A percentile compares a stretch with the other conserved stretches of the same genome.
Conservation (phyloP, 2,888 invertebrate genomes). For the Leucophenga montana region DNA sequence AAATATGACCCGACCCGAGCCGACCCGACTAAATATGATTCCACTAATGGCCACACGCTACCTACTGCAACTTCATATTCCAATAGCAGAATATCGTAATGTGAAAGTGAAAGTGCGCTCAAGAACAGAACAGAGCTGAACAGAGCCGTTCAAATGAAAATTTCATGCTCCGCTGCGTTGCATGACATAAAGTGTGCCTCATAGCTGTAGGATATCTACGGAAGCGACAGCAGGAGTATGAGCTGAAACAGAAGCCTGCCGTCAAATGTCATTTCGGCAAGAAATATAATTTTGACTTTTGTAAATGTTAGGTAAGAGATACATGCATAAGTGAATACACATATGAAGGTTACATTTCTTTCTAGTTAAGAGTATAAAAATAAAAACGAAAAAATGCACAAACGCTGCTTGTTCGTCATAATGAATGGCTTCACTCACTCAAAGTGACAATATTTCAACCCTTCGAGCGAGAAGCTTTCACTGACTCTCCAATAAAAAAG, state of each 20-base stretch:
- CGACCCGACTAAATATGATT: slow-evolving; percentile 58
- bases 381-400: slow-evolving; percentile 29
- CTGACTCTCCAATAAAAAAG: slow-evolving; percentile 28
- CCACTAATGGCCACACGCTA: slow-evolving; percentile 49
- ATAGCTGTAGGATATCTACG: slow-evolving; percentile 50
- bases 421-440: slow-evolving; percentile 64
- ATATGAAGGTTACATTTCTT: background rate
- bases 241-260: slow-evolving; percentile 17
- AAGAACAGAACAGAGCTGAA: slow-evolving; percentile 42
- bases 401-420: slow-evolving; percentile 45
- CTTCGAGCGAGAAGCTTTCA: slow-evolving; percentile 35
- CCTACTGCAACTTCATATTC: slow-evolving; percentile 42
- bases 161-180: slow-evolving; percentile 60
- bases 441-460: slow-evolving; percentile 61
- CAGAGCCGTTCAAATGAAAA: slow-evolving; percentile 43
- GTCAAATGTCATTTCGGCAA: background rate
- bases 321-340: slow-evolving; percentile 31
- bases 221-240: slow-evolving; percentile 26
- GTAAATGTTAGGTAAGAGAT: slow-evolving; percentile 27
- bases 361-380: background rate
- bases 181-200: slow-evolving; percentile 43
- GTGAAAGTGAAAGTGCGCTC: slow-evolving; percentile 59
- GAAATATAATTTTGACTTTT: slow-evolving; percentile 21
- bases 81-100: background rate
- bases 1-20: slow-evolving; percentile 27